phyloP scores from a whole-genome alignment of 2,888 invertebrate species.

The Cynaeus angustus region DNA sequence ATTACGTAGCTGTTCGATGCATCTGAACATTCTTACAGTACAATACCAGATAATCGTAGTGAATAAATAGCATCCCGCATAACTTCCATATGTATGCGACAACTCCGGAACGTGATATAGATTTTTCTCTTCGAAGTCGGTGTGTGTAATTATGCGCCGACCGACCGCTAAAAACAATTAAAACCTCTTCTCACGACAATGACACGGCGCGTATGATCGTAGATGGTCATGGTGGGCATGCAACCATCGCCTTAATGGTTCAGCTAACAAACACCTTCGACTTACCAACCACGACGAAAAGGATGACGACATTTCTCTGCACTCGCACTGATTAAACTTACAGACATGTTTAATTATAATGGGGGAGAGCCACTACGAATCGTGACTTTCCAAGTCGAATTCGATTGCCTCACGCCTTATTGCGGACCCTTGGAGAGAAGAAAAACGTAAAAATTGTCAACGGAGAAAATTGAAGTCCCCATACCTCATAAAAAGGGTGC shows the following conservation, averaged over 20 bases:
- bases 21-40: slow-evolving; percentile 49
- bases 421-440: slow-evolving; percentile 23
- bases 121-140: slow-evolving; percentile 53
- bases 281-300: slow-evolving; percentile 35
- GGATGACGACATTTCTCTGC: slow-evolving; percentile 31
- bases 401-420: slow-evolving; percentile 35
- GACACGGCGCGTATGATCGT: slow-evolving; percentile 62
- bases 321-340: slow-evolving; percentile 42
- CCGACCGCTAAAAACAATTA: slow-evolving; percentile 60
- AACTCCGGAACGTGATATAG: slow-evolving; percentile 61
- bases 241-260: slow-evolving; percentile 62
- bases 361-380: slow-evolving; percentile 41
- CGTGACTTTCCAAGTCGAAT: slow-evolving; percentile 32
- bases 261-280: slow-evolving; percentile 59
- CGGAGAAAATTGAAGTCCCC: slow-evolving; percentile 12
- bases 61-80: slow-evolving; percentile 49
- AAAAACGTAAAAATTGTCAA: slow-evolving; percentile 17
- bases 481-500: slow-evolving; percentile 13
- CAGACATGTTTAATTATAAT: slow-evolving; percentile 45
- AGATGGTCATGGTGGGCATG: slow-evolving; percentile 61
- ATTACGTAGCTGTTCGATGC: slow-evolving; percentile 48
- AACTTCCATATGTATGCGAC: slow-evolving; percentile 49
- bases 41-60: slow-evolving; percentile 49
- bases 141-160: slow-evolving; percentile 49
- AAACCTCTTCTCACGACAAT: slow-evolving; percentile 64